Conservation (phyloP, 2,888 invertebrate genomes). For the Psylliodes chrysocephalus region DNA sequence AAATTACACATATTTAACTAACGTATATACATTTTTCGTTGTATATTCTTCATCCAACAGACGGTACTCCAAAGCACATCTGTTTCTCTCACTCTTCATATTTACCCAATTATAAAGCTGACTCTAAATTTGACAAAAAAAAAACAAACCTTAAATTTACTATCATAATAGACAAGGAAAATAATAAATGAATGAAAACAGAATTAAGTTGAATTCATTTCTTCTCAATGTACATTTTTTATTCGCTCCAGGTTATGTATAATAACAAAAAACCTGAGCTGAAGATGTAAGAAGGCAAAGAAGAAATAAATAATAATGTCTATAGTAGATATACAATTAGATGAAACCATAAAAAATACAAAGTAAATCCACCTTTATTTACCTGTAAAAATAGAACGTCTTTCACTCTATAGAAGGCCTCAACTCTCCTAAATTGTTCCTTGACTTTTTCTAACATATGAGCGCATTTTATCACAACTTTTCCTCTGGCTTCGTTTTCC, state of each 20-base stretch:
- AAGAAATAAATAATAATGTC: no score
- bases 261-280: no score
- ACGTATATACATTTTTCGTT: slow-evolving; percentile 68
- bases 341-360: no score
- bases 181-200: no score
- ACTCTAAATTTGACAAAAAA: slow-evolving; percentile 67
- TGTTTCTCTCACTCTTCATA: slow-evolving; percentile 78
- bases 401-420: slow-evolving; percentile 80
- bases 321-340: no score
- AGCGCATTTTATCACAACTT: slow-evolving; percentile 69
- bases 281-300: no score
- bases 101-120: slow-evolving; percentile 81
- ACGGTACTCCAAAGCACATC: slow-evolving; percentile 83
- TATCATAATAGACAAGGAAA: no score
- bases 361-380: slow-evolving; percentile 37
- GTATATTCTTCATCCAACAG: slow-evolving; percentile 80
- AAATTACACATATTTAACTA: slow-evolving; percentile 68
- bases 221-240: no score
- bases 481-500: slow-evolving; percentile 65
- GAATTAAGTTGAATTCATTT: no score
- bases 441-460: slow-evolving; percentile 75
- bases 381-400: slow-evolving; percentile 79
- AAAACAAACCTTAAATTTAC: no score
- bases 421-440: slow-evolving; percentile 76
- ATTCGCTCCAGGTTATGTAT: no score